phyloP scores from a whole-genome alignment of 2,113 vertebrate genomes.

The Zosterops hypoxanthus region DNA sequence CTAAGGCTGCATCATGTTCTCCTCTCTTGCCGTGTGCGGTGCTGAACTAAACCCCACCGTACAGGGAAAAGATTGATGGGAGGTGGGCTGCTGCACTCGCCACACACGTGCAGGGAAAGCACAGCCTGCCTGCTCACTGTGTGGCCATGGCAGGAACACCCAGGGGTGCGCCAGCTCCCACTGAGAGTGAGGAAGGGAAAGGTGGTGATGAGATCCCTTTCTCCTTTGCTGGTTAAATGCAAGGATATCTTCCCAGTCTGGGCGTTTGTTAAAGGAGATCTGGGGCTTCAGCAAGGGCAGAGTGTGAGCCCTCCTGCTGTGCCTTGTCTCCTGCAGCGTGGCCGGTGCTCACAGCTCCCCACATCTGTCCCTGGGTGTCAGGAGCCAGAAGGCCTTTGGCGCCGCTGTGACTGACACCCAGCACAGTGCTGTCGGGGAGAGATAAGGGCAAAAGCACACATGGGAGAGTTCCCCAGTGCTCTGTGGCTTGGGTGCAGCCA shows the following conservation, averaged over 20 bases:
- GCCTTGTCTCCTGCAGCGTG: neutral
- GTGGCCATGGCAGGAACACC: neutral
- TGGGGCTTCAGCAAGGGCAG: neutral
- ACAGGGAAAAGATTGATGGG: accelerated
- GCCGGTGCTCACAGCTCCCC: neutral
- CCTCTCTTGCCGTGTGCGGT: neutral
- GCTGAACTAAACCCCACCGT: accelerated
- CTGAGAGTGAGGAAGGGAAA: neutral
- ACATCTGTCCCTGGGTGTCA: neutral
- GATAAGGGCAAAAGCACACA: neutral
- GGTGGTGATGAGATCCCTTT: neutral
- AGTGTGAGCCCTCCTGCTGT: neutral
- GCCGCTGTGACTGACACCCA: neutral
- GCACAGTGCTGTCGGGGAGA: neutral
- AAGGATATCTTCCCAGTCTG: accelerated
- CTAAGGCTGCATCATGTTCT: neutral
- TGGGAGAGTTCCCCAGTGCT: neutral
- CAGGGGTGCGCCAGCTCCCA: neutral
- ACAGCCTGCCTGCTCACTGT: accelerated
- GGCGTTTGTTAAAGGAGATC: neutral
- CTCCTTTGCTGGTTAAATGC: neutral
- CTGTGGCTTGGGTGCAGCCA: neutral
- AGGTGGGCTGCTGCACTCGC: neutral
- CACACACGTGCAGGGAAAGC: accelerated
- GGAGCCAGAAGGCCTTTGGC: neutral